Evolutionary conservation across 2,113 vertebrate genomes (phyloP), one percentile per base, ranked within the genome.

Genomic region (Engraulis encrasicolus): DNA sequence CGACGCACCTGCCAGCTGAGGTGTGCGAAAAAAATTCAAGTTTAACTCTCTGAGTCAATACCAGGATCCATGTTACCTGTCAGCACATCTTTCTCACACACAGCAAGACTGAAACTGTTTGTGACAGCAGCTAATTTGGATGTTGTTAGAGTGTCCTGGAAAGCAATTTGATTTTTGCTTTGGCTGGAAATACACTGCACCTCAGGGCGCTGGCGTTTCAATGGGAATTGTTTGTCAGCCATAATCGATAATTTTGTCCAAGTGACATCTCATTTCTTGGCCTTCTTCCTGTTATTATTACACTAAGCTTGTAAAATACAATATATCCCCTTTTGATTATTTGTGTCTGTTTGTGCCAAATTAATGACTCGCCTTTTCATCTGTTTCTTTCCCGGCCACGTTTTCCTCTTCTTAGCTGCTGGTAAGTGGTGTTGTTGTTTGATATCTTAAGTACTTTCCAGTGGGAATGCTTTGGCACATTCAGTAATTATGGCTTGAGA

Each of bases 151-250:
- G 58, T 12, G 9, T 74, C 31, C 4, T 18, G 3, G 66, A 74
- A 74, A 17, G 15, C n/a, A n/a, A 15, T 34, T 74, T 74, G 31
- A n/a, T n/a, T 34, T 34, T 34, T 27, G 66, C 31, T 34, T 34
- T 27, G n/a, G 66, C 31, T 74, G 66, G 34, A 74, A 74, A 74
- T 74, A 74, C 17, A n/a, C n/a, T n/a, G n/a, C n/a, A n/a, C n/a
- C n/a, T 27, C 27, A 17, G 66, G 66, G 66, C 66, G 1, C 6
- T 3, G 2, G 11, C 18, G n/a, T 12, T 34, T 4, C 27, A 36
- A 17, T 31, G 12, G 6, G n/a, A 74, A 14, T 34, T 17, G 14
- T 74, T 27, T 31, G 58, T n/a, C 27, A 31, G 7, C 31, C n/a
- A n/a, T n/a, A n/a, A n/a, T n/a, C 15, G 2, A 14, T 15, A 74